Conservation (phyloP, 2,888 invertebrate species). For the Dolichomitus sp. region DNA sequence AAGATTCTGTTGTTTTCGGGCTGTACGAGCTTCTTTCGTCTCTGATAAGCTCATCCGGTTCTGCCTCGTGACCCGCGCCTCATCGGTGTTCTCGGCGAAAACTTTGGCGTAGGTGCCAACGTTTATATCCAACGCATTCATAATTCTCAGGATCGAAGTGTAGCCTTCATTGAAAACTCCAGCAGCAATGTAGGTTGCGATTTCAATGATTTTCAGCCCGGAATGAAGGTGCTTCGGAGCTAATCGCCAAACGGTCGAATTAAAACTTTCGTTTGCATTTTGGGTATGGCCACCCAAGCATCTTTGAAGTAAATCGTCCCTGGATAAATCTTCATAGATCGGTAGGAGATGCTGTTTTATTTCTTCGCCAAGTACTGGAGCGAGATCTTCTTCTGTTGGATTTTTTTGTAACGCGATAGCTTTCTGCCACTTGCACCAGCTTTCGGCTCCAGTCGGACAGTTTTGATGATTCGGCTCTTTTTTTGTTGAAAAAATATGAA, state of each 20-base stretch:
- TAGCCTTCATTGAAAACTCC: conserved; percentile 26
- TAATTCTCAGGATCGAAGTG: conserved; percentile 18
- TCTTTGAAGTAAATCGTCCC: neutral
- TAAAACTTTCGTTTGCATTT: conserved; percentile 7
- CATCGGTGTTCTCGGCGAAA: conserved; percentile 17
- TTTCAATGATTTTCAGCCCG: conserved; percentile 11
- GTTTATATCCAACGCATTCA: conserved; percentile 25
- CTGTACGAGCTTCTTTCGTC: conserved; percentile 27
- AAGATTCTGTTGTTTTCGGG: neutral
- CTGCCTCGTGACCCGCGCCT: conserved; percentile 15
- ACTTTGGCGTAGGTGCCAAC: conserved; percentile 8
- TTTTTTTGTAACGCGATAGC: no score
- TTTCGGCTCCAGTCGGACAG: no score
- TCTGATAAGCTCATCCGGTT: conserved; percentile 3
- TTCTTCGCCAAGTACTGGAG: no score
- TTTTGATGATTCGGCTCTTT: no score
- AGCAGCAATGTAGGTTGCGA: conserved; percentile 3
- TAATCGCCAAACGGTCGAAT: neutral
- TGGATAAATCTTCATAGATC: no score
- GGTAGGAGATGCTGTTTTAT: no score
- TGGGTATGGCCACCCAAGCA: conserved; percentile 12
- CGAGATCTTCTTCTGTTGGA: no score
- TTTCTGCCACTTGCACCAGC: no score
- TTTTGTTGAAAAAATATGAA: no score
- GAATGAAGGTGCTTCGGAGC: neutral